Base-by-base conservation (phyloP, 1,140 invertebrate species). In the Pseudomyrmex dendroicus region DNA sequence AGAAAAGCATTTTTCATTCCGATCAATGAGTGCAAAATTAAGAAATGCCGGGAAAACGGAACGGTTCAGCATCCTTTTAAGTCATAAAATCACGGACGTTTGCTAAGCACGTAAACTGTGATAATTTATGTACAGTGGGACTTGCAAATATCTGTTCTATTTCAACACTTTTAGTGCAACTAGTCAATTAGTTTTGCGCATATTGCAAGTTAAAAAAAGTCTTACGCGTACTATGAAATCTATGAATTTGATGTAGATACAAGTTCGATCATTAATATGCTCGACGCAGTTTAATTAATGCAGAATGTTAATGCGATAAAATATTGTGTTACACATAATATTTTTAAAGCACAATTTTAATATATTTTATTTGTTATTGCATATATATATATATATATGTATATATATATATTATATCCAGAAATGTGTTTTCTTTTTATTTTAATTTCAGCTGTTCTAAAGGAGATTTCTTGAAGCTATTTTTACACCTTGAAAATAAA, bases 381-480 rank as follows among this genome's bases (percentile, higher is more conserved):
- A 25, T 13, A 72, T 72, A 44, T 13, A 48, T 73, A 1, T 20
- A 66, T 2, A 8, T 54, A 25, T 13, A 57, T 72, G 20, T 13
- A 48, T 73, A 2, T 20, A 66, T 2, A 8, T 35, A 35, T 35
- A 35, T 35, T 35, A 35, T 7, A 35, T 35, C 5, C 0, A 35
- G 35, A 35, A 35, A 35, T 35, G 35, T 35, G 35, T 35, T 35
- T 35, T 35, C 35, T 87, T 84, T 91, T 91, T 61, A 25, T 13
- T 74, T 63, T 25, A 10, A 89, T 96, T 96, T 76, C 95, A 98
- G 97, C 84, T 98, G 98, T 91, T 93, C 95, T 63, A 95, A 95
- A 57, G 96, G 96, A 0, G 97, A 98, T 93, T 98, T 96, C 92
- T 92, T 98, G 73, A 97, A 97, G 94, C 95, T 98, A 68, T 98